Percentiles rank a stretch among this genome's conserved stretches.
Evolutionary conservation across 2,888 invertebrate genomes (phyloP).

Genomic region (Invenusta paracnida): DNA sequence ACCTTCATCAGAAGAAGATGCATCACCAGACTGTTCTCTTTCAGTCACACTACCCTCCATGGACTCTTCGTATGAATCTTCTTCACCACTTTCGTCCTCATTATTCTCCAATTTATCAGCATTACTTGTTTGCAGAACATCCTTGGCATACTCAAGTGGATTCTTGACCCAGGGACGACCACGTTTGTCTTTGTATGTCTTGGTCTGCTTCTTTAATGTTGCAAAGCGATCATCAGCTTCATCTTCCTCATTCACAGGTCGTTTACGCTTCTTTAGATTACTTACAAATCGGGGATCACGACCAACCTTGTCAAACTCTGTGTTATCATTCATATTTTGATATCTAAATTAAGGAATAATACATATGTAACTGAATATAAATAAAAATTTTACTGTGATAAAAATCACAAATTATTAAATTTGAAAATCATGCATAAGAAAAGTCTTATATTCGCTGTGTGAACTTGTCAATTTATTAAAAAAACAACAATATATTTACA

Average conservation of each 20-base stretch:
- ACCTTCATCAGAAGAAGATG: neutral
- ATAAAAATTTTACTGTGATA: no score
- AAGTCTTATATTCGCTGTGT: no score
- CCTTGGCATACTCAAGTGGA: constrained; percentile 12
- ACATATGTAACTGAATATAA: no score
- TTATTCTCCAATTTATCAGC: no score
- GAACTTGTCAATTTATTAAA: no score
- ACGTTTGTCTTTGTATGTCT: constrained; percentile 27
- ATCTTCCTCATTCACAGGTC: neutral
- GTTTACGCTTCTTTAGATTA: neutral
- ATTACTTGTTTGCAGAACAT: neutral
- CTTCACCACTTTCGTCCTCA: no score
- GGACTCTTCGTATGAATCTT: constrained; percentile 8
- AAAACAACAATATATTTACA: no score
- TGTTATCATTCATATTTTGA: neutral
- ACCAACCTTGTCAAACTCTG: neutral
- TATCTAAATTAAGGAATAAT: no score
- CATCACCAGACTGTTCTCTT: neutral
- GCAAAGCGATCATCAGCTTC: neutral
- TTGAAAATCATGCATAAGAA: no score
- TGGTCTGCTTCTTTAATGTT: neutral
- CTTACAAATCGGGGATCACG: neutral
- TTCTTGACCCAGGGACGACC: constrained; percentile 30
- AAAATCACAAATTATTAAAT: no score
- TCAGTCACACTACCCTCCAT: neutral